Evolutionary conservation across 2,797 vertebrate genomes (phyloP), one percentile per base, ranked within the genome.

Genomic region (Rhinoraja longicauda): DNA sequence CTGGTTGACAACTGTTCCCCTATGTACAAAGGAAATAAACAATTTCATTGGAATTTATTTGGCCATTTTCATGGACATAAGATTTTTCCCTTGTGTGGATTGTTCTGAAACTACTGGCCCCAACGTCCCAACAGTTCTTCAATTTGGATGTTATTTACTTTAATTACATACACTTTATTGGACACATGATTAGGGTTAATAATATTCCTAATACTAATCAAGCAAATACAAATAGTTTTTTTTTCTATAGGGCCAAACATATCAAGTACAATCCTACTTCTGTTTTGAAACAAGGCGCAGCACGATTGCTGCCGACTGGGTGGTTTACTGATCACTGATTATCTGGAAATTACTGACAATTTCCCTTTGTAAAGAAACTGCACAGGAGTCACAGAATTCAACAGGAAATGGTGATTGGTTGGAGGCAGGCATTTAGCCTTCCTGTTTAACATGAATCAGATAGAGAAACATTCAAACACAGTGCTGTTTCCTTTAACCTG

Each of bases 291-390:
- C 73, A 75, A 92, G 76, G 36, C n/a, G 93, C 93, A 93, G 93
- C 93, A 94, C 93, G 9, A 78, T 90, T 13, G 92, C 94, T 88
- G 93, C 95, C 94, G 94, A 95, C 94, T 97, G 96, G 96, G 96
- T 96, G 96, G 96, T 94, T 94, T 57, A 94, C 95, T 96, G 96
- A 97, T 96, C 96, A 96, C 91, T 96, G 96, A 96, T 97, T 96
- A 95, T 96, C 94, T 95, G 95, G 70, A 92, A 92, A 97, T 97
- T 96, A 96, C 94, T 95, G 94, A 94, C 94, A 95, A 94, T 93
- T 93, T 93, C 93, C 94, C 93, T 94, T 73, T 93, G 94, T 95
- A 95, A 95, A 95, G 95, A 93, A 95, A 95, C 94, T 95, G 94
- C 95, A 95, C 95, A 95, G 95, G 94, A 95, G 96, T 96, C 96